Percentiles rank a stretch among this genome's conserved stretches.
phyloP scores from a whole-genome alignment of 2,797 vertebrate genomes.

The Hyperoplus immaculatus region DNA sequence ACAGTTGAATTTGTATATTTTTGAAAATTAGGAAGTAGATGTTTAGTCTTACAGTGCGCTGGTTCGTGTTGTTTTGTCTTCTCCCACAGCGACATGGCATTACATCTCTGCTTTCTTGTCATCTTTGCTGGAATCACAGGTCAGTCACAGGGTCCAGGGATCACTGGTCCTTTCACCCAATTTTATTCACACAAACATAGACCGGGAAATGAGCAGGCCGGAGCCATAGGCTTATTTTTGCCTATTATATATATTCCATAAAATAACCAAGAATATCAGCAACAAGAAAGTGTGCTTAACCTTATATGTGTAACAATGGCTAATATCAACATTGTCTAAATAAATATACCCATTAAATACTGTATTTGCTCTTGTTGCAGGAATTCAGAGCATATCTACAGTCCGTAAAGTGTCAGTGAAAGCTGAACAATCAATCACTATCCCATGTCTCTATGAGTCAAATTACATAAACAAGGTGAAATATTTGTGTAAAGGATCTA shows the following conservation, averaged over 20 bases:
- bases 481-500: slow-evolving; percentile 45
- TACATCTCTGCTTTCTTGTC: slow-evolving; percentile 22
- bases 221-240: no score
- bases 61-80: background rate
- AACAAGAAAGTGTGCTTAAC: no score
- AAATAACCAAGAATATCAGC: no score
- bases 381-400: slow-evolving; percentile 25
- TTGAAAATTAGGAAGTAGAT: slow-evolving; percentile 5
- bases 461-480: slow-evolving; percentile 13
- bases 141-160: slow-evolving; percentile 13
- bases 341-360: background rate
- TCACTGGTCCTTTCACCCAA: no score
- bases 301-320: background rate
- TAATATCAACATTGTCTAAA: background rate
- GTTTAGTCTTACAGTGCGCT: background rate
- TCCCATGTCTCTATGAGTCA: slow-evolving; percentile 50
- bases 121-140: slow-evolving; percentile 50
- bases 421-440: slow-evolving; percentile 33
- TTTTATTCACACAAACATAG: no score
- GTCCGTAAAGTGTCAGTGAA: slow-evolving; percentile 33
- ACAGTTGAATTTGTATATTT: background rate
- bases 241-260: no score
- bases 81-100: slow-evolving; percentile 12
- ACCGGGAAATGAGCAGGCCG: background rate
- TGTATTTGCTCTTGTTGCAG: slow-evolving; percentile 29